Evolutionary conservation across 2,113 vertebrate species (phyloP), one percentile per base, ranked within the genome.

Genomic region (Lepus timidus): DNA sequence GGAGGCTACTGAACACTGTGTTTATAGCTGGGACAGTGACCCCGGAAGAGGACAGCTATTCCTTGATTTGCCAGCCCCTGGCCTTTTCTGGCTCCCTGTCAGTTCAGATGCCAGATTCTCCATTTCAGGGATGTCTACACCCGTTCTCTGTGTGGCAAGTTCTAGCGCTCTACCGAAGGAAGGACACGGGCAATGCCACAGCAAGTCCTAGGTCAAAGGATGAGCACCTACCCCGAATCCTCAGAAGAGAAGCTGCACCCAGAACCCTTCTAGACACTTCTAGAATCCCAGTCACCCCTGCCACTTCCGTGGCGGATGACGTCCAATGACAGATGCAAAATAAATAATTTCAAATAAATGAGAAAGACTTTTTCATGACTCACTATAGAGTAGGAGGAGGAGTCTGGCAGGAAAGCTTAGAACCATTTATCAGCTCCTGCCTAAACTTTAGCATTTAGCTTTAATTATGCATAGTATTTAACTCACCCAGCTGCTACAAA

Each of bases 381-480:
- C 90, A 95, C 44, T 44, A 73, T 51, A 55, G 89, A 94, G 49
- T 19, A 31, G 90, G n/a, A 78, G 76, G 78, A 85, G 27, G n/a
- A 33, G 65, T 81, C 89, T 96, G 31, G 79, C 64, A 90, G 62
- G 36, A 79, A 82, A 82, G 39, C 76, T 84, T 44, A 81, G 88
- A 68, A 71, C 20, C 25, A 88, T 31, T 83, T 88, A 91, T 83
- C 79, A 88, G 85, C 83, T 87, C 80, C 80, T 67, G 73, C 75
- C 89, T 83, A 58, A 91, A 90, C 93, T 81, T 92, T 31, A 51
- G 62, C 85, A 85, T 89, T 96, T 85, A 85, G 74, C 13, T 94
- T 76, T 87, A 95, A 92, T 85, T 81, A 95, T 20, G 36, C 25
- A 79, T 61, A 13, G 23, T 83, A 55, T 92, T 86, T 84, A 90